Conservation (phyloP, 2,113 vertebrate genomes). For the Orientallactaga bullata region DNA sequence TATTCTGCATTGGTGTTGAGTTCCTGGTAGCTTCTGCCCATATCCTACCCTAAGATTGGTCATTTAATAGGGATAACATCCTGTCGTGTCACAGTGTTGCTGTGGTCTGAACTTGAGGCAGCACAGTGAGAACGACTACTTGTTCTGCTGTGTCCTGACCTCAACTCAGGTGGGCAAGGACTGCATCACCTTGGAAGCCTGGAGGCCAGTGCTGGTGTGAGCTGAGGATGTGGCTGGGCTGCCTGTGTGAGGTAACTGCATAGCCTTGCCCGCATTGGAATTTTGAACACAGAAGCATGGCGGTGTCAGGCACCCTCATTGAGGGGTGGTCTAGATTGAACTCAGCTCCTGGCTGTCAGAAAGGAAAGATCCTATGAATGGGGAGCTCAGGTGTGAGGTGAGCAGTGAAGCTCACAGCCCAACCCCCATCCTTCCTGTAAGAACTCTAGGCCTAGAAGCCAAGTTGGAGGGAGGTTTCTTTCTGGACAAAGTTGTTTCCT, state of each 20-base stretch:
- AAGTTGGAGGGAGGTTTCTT: not conserved
- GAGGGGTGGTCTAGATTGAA: not conserved
- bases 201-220: not conserved
- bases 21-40: not conserved
- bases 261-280: fast-evolving
- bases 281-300: fast-evolving
- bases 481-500: not conserved
- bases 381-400: too few species aligned
- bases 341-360: not conserved
- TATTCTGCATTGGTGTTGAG: too few species aligned
- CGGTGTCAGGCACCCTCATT: not conserved
- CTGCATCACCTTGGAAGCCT: not conserved
- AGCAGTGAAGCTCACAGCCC: fast-evolving
- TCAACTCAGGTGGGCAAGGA: not conserved
- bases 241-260: not conserved
- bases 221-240: not conserved
- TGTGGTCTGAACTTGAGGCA: not conserved
- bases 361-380: not conserved
- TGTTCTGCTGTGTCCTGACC: not conserved
- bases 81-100: not conserved
- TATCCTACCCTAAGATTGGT: not conserved
- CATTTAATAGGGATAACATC: fast-evolving
- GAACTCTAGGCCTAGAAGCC: not conserved
- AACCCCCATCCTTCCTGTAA: not conserved
- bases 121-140: fast-evolving